phyloP scores from a whole-genome alignment of 92 coral and sea anemone genomes.

The Porites evermanni region DNA sequence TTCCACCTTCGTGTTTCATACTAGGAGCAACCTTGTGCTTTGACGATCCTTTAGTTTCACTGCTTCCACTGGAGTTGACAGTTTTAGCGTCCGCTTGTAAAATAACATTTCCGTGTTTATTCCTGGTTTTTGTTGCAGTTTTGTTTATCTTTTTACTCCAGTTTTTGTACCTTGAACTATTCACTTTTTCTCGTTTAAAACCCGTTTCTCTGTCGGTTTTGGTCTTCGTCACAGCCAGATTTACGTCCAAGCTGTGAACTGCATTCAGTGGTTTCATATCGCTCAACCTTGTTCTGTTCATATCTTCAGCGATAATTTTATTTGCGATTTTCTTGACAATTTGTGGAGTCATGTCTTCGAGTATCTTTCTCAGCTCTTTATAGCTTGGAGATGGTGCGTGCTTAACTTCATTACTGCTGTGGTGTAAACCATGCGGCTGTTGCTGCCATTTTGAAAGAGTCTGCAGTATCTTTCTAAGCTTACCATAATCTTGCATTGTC shows the following conservation, averaged over 20 bases:
- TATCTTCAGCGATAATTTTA: conserved; percentile 40
- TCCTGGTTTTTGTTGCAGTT: conserved; percentile 5
- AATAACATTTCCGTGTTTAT: conserved; percentile 16
- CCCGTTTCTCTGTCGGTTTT: conserved; percentile 11
- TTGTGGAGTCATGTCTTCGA: conserved; percentile 53
- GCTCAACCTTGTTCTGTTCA: conserved; percentile 32
- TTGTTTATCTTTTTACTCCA: conserved; percentile 23
- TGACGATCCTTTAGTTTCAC: conserved; percentile 1
- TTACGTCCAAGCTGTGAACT: conserved; percentile 34
- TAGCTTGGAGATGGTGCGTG: conserved; percentile 18
- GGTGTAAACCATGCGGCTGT: conserved; percentile 11
- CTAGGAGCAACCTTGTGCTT: not conserved
- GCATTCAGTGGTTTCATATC: conserved; percentile 39
- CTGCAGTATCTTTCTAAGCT: conserved; percentile 33
- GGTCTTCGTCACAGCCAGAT: conserved; percentile 21
- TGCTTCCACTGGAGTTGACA: not conserved
- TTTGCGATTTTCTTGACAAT: conserved; percentile 40
- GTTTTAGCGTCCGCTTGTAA: conserved; percentile 26
- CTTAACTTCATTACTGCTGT: not conserved
- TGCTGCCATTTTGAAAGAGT: conserved; percentile 38
- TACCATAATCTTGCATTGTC: conserved; percentile 25
- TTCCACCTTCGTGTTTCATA: conserved; percentile 1
- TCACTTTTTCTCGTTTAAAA: conserved; percentile 23
- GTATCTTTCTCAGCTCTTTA: conserved; percentile 27
- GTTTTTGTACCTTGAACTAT: conserved; percentile 22